phyloP scores from a whole-genome alignment of 2,113 vertebrate genomes.

The Albula goreensis region DNA sequence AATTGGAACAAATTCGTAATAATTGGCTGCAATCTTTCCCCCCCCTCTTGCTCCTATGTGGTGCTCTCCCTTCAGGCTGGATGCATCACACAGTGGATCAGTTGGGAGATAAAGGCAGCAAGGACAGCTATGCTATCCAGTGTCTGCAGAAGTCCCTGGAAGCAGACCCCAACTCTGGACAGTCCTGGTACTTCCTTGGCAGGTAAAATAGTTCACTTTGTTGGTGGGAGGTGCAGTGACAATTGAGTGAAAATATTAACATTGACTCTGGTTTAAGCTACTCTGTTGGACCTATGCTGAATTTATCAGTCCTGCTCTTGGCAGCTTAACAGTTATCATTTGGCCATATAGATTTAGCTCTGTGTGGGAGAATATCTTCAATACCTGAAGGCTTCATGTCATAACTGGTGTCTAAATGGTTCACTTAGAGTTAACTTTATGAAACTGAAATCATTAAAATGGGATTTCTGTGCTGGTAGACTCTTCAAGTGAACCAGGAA shows the following conservation, averaged over 20 bases:
- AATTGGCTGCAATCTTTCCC: not conserved
- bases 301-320: no score
- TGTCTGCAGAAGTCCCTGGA: conserved; percentile 99
- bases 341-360: no score
- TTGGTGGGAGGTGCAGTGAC: not conserved
- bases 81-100: conserved; percentile 99
- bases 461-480: not conserved
- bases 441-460: not conserved
- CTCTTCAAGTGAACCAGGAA: no score
- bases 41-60: not conserved
- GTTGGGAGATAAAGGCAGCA: conserved; percentile 92
- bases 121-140: conserved; percentile 98
- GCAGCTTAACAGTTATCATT: no score
- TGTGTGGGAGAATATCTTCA: no score
- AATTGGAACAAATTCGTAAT: not conserved
- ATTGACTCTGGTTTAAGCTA: no score
- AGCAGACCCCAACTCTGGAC: conserved; percentile 97
- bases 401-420: no score
- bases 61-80: conserved; percentile 78
- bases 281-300: no score
- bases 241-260: no score
- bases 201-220: conserved; percentile 71
- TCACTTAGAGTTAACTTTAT: no score
- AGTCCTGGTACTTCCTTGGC: conserved; percentile 99
- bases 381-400: no score